These are phyloP conservation scores for Branchinecta lynchi DNA, from an alignment of 1,140 invertebrate genomes.

Conservation along the genomic window DNA sequence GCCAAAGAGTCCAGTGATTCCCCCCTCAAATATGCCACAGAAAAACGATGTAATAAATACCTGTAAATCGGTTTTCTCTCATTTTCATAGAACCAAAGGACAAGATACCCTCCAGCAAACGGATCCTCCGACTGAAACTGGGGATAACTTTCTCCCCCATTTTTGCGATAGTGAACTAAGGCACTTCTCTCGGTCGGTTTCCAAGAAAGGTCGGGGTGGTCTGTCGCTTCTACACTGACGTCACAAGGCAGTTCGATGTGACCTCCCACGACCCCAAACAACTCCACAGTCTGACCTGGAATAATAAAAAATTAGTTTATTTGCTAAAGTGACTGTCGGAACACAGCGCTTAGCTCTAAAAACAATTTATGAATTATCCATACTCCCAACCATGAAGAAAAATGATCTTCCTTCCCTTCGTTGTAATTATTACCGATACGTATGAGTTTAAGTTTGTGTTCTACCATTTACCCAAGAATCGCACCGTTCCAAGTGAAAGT, in stretches of 20 bases:
- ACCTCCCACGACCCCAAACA: constrained; percentile 13
- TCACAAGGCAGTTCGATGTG: constrained; percentile 19
- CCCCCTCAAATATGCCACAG: too few species aligned
- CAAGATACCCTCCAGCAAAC: constrained; percentile 12
- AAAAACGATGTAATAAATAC: background rate
- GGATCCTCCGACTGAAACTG: background rate
- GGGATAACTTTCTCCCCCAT: background rate
- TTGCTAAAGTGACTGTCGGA: background rate
- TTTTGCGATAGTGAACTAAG: background rate
- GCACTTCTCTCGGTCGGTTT: background rate
- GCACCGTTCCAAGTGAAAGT: too few species aligned
- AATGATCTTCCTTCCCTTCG: too few species aligned
- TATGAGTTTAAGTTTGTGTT: too few species aligned
- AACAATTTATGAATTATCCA: too few species aligned
- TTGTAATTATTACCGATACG: too few species aligned
- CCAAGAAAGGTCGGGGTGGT: background rate
- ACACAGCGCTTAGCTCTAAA: too few species aligned
- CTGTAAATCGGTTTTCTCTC: constrained; percentile 22
- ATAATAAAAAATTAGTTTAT: background rate
- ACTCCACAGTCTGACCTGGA: constrained; percentile 11
- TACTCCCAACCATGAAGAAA: too few species aligned
- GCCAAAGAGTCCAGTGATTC: too few species aligned
- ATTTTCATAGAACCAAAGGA: constrained; percentile 20
- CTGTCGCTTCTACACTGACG: constrained; percentile 9
- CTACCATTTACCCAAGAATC: too few species aligned